Evolutionary conservation across 2,888 invertebrate species (phyloP).

Genomic region (Thereva unica): DNA sequence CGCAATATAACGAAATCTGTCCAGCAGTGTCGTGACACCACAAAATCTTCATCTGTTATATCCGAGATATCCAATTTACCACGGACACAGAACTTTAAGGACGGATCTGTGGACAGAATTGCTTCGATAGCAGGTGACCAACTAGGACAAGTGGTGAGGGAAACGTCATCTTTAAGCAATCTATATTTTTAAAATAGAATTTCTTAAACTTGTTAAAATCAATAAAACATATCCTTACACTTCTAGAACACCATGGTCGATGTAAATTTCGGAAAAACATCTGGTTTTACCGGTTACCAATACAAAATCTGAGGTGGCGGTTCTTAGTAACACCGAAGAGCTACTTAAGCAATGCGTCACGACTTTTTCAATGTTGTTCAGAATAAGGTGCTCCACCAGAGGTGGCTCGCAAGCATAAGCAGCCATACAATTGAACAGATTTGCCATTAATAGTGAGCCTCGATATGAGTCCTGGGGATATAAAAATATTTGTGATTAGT

Average conservation of each 20-base stretch:
- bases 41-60: constrained; percentile 58
- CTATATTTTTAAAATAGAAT: constrained; percentile 40
- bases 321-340: constrained; percentile 49
- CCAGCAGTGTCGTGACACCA: constrained; percentile 49
- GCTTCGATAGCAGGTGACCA: constrained; percentile 67
- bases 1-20: constrained; percentile 49
- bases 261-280: constrained; percentile 48
- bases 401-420: constrained; percentile 45
- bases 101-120: constrained; percentile 64
- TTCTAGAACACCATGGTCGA: constrained; percentile 50
- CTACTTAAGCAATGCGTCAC: constrained; percentile 50
- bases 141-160: constrained; percentile 58
- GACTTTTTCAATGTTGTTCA: constrained; percentile 46
- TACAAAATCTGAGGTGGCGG: constrained; percentile 52
- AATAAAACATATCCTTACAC: constrained; percentile 46
- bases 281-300: constrained; percentile 51
- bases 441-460: constrained; percentile 32
- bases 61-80: constrained; percentile 66
- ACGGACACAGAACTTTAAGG: constrained; percentile 67
- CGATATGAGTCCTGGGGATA: constrained; percentile 29
- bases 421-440: constrained; percentile 37
- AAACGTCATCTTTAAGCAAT: constrained; percentile 49
- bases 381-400: constrained; percentile 45
- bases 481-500: background rate
- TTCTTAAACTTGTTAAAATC: background rate